Conservation (phyloP, 2,888 invertebrate species). For the Mesochorus sp. region DNA sequence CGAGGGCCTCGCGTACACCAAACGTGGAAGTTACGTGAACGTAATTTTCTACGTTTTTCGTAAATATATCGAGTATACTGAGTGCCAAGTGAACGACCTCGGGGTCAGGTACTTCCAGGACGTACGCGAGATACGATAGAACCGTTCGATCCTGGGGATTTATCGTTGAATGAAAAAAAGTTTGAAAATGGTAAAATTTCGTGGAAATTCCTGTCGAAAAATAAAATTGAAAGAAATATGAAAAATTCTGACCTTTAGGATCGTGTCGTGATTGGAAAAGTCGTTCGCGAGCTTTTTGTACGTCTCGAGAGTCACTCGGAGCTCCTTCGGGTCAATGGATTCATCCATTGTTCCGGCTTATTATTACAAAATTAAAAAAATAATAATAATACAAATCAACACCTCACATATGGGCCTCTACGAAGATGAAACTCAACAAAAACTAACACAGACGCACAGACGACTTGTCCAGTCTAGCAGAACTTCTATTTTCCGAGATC, state of each 20-base stretch:
- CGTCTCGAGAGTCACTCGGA: slow-evolving; percentile 76
- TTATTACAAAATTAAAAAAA: neutral
- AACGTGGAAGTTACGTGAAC: slow-evolving; percentile 80
- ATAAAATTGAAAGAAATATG: too few relatives aligned
- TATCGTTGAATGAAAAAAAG: too few relatives aligned
- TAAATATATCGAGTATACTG: slow-evolving; percentile 78
- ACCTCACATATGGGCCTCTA: slow-evolving; percentile 34
- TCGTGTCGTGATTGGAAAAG: slow-evolving; percentile 79
- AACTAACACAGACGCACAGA: slow-evolving; percentile 2
- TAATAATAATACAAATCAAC: neutral
- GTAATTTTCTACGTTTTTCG: slow-evolving; percentile 80
- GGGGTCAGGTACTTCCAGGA: slow-evolving; percentile 76
- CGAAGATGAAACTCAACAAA: slow-evolving; percentile 6
- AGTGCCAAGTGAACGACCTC: slow-evolving; percentile 77
- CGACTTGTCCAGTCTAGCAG: slow-evolving; percentile 30
- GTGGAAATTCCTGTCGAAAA: too few relatives aligned
- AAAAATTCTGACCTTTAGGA: slow-evolving; percentile 75
- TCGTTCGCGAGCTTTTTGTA: slow-evolving; percentile 79
- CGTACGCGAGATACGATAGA: slow-evolving; percentile 78
- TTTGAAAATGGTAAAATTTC: too few relatives aligned
- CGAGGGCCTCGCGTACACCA: slow-evolving; percentile 79
- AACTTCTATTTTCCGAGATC: slow-evolving; percentile 13
- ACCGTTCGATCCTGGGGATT: slow-evolving; percentile 80
- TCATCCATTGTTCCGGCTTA: slow-evolving; percentile 70
- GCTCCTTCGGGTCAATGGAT: slow-evolving; percentile 75